Evolutionary conservation across 2,888 invertebrate species (phyloP), one percentile per base, ranked within the genome.

Genomic region (Plagodis pulveraria): DNA sequence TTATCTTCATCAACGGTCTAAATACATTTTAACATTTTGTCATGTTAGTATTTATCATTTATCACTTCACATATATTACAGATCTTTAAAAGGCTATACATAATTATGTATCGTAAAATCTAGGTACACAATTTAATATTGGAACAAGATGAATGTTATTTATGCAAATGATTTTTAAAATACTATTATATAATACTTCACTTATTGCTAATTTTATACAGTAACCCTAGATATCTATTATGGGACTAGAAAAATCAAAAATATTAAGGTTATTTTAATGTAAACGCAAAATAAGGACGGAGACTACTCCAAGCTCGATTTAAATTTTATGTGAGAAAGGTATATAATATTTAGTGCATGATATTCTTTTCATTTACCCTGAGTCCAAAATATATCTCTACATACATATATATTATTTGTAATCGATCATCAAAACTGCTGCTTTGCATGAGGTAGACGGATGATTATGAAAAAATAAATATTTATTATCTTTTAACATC

Each of bases 211-310:
- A 12, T 9, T 56, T 56, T 42, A 60, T 59, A 22, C 10, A 55
- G 36, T 62, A 62, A 44, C 22, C 74, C 75, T 73, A 66, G 65
- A 73, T 71, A 63, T 56, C 66, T 85, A 83, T 76, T 63, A 84
- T 58, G 73, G 78, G 90, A 90, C 90, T 90, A 90, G 90, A 90
- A 85, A 53, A 80, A 78, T 82, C 78, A 81, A 78, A 78, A 74
- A 73, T 70, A 70, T 71, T 65, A 66, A 69, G 66, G 64, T 71
- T 52, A 62, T 58, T 63, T 61, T 65, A 62, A 65, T 58, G 58
- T 56, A 65, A 71, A 73, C 68, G 83, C 82, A 84, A 87, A 78
- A 69, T 71, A 84, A 79, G 83, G 84, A 84, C 81, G 83, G 83
- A 83, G 81, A 63, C 43, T 58, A 75, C 80, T 81, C 77, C 78